Conservation (phyloP, 2,888 invertebrate genomes). For the Amphipyra tragopoginis region DNA sequence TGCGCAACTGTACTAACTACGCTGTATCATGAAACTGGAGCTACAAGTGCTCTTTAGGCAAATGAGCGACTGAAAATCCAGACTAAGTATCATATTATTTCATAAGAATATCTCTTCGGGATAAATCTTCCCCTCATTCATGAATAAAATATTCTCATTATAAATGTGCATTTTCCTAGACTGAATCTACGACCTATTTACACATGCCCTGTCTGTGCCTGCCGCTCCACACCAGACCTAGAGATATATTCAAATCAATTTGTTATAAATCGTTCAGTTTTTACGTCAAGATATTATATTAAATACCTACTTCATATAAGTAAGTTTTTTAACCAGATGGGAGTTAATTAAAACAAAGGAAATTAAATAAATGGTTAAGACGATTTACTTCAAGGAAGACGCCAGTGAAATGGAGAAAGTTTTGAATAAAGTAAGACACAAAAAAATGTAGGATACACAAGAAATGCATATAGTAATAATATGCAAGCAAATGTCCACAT, state of each 20-base stretch:
- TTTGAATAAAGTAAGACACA: slow-evolving; percentile 38
- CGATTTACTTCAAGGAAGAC: slow-evolving; percentile 36
- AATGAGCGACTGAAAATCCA: slow-evolving; percentile 22
- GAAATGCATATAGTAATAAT: slow-evolving; percentile 25
- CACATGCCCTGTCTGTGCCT: not conserved
- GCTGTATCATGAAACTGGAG: slow-evolving; percentile 22
- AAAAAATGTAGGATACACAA: slow-evolving; percentile 46
- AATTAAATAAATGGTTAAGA: slow-evolving; percentile 4
- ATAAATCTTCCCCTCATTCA: slow-evolving; percentile 9
- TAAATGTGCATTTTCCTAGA: slow-evolving; percentile 2
- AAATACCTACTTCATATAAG: not conserved
- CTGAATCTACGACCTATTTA: not conserved
- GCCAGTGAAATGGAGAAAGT: slow-evolving; percentile 56
- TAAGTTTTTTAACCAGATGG: not conserved
- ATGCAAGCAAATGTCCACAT: slow-evolving; percentile 40
- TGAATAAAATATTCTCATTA: slow-evolving; percentile 26
- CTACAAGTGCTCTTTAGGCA: slow-evolving; percentile 26
- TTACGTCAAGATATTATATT: not conserved
- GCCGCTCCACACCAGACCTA: not conserved
- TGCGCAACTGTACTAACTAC: slow-evolving; percentile 51
- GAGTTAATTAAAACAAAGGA: slow-evolving; percentile 1
- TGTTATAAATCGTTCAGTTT: not conserved
- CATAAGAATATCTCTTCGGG: not conserved
- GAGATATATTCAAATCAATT: not conserved
- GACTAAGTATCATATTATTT: slow-evolving; percentile 7